Evolutionary conservation across 1,140 invertebrate genomes (phyloP).

Genomic region (Cydia splendana): DNA sequence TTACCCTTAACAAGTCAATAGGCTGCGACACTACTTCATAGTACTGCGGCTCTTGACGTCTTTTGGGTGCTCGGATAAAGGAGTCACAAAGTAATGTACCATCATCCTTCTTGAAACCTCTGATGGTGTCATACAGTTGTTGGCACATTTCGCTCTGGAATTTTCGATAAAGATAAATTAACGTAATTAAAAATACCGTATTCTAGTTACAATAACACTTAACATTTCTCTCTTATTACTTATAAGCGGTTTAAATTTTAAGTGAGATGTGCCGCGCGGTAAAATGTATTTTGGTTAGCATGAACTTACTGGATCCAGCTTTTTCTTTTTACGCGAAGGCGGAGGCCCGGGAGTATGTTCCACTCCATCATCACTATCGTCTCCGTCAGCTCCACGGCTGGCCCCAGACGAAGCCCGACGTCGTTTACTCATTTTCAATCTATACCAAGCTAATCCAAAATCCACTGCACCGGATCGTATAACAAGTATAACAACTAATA

Average conservation of each 20-base stretch:
- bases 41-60: conserved; percentile 93
- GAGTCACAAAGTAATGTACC: conserved; percentile 94
- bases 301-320: conserved; percentile 70
- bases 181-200: too few relatives aligned
- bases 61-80: conserved; percentile 95
- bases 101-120: conserved; percentile 96
- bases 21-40: conserved; percentile 95
- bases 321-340: conserved; percentile 72
- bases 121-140: conserved; percentile 94
- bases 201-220: too few relatives aligned
- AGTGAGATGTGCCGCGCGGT: neutral
- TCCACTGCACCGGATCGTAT: neutral
- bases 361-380: conserved; percentile 72
- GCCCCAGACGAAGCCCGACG: conserved; percentile 85
- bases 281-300: neutral
- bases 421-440: conserved; percentile 82
- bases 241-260: neutral
- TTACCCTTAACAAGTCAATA: conserved; percentile 92
- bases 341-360: conserved; percentile 68
- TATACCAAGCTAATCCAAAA: conserved; percentile 29
- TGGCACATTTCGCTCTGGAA: conserved; percentile 92
- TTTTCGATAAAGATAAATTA: conserved; percentile 6
- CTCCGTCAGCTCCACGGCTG: conserved; percentile 81
- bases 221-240: neutral
- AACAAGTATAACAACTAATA: neutral